A percentile compares a stretch with the other conserved stretches of the same genome.
phyloP scores from a whole-genome alignment of 2,113 vertebrate species.

The Scartelaos histophorus region DNA sequence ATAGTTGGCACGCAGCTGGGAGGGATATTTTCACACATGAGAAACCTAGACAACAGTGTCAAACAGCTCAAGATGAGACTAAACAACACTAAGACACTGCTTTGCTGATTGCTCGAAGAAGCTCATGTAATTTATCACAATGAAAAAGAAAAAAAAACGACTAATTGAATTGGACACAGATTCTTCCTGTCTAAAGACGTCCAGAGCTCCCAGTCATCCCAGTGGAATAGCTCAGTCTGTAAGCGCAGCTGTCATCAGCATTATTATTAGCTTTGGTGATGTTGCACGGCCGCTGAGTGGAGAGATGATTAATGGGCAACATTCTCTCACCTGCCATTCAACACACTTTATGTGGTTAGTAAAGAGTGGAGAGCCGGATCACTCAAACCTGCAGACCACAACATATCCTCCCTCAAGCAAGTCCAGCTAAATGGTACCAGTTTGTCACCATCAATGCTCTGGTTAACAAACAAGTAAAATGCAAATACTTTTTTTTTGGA shows the following conservation, averaged over 20 bases:
- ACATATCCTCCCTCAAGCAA: neutral
- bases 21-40: constrained; percentile 3
- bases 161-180: neutral
- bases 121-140: neutral
- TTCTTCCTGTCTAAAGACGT: neutral
- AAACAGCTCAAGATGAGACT: neutral
- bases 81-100: neutral
- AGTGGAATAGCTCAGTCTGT: neutral
- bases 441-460: too few species aligned
- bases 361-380: neutral
- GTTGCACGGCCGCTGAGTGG: neutral
- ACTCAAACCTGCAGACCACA: neutral
- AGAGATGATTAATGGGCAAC: constrained; percentile 9
- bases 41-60: neutral
- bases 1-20: constrained; percentile 35
- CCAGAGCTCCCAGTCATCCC: neutral
- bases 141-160: neutral
- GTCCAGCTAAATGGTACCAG: neutral
- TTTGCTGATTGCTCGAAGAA: neutral
- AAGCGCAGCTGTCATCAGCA: constrained; percentile 10
- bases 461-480: too few species aligned
- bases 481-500: too few species aligned
- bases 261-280: constrained; percentile 14
- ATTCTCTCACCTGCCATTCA: neutral
- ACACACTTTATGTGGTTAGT: neutral